These are phyloP conservation scores for Petrophora chlorosata DNA, from an alignment of 2,888 invertebrate species.

Conservation along the genomic window DNA sequence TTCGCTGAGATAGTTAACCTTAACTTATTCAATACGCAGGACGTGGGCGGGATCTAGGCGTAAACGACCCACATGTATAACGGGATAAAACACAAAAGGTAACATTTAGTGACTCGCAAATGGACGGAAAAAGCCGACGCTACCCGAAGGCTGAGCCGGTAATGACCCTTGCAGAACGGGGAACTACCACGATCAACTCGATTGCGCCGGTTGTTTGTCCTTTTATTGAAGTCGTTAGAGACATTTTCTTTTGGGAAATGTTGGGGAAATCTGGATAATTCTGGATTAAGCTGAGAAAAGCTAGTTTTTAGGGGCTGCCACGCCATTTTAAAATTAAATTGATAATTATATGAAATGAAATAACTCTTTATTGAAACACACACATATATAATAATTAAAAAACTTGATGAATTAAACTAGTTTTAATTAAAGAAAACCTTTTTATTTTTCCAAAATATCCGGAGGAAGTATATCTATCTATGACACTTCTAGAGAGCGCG, in stretches of 20 bases:
- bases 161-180: constrained; percentile 29
- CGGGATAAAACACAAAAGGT: constrained; percentile 16
- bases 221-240: constrained; percentile 1
- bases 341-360: too few species aligned
- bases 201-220: constrained; percentile 1
- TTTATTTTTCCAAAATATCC: too few species aligned
- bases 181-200: constrained; percentile 21
- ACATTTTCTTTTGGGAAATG: neutral
- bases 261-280: neutral
- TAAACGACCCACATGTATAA: constrained; percentile 2
- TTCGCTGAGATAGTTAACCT: too few species aligned
- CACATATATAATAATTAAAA: too few species aligned
- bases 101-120: constrained; percentile 25
- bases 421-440: too few species aligned
- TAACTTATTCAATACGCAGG: neutral
- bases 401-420: too few species aligned
- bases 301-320: too few species aligned
- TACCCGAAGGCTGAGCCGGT: constrained; percentile 23
- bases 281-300: too few species aligned
- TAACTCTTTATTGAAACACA: too few species aligned
- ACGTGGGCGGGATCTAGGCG: neutral
- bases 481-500: too few species aligned
- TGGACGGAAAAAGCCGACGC: constrained; percentile 28
- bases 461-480: too few species aligned
- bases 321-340: too few species aligned